Evolutionary conservation across 2,797 vertebrate species (phyloP).

Genomic region (Hapalemur alaotrensis): DNA sequence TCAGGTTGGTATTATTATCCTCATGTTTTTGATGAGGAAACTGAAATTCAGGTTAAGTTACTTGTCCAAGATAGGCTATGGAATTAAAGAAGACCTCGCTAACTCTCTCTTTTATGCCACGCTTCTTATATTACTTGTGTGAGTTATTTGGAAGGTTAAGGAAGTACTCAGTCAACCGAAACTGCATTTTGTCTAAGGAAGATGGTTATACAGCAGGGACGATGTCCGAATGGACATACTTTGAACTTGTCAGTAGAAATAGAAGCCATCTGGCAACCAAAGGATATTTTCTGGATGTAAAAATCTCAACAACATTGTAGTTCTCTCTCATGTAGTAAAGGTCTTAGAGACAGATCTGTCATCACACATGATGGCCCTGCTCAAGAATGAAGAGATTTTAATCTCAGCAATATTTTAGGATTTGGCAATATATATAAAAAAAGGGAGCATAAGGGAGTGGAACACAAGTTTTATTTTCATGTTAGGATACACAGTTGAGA

Average conservation of each 20-base stretch:
- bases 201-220: background rate
- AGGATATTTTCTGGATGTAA: slow-evolving; percentile 39
- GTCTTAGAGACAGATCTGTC: slow-evolving; percentile 36
- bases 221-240: slow-evolving; percentile 26
- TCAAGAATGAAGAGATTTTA: slow-evolving; percentile 54
- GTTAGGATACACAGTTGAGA: slow-evolving; percentile 38
- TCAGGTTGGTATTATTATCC: slow-evolving; percentile 18
- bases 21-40: slow-evolving; percentile 33
- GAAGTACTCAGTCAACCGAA: slow-evolving; percentile 16
- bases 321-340: background rate
- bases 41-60: slow-evolving; percentile 16
- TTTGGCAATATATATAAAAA: slow-evolving; percentile 6
- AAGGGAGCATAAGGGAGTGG: background rate
- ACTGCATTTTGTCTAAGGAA: slow-evolving; percentile 29
- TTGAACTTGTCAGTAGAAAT: background rate
- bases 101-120: background rate
- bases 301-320: background rate
- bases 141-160: slow-evolving; percentile 39
- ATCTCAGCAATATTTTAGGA: slow-evolving; percentile 47
- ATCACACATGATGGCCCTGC: background rate
- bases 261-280: slow-evolving; percentile 44
- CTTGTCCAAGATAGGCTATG: background rate
- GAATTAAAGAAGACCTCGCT: background rate
- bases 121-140: background rate
- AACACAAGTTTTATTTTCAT: slow-evolving; percentile 53